Evolutionary conservation across 2,888 invertebrate species (phyloP).

Genomic region (Emmelina monodactyla): DNA sequence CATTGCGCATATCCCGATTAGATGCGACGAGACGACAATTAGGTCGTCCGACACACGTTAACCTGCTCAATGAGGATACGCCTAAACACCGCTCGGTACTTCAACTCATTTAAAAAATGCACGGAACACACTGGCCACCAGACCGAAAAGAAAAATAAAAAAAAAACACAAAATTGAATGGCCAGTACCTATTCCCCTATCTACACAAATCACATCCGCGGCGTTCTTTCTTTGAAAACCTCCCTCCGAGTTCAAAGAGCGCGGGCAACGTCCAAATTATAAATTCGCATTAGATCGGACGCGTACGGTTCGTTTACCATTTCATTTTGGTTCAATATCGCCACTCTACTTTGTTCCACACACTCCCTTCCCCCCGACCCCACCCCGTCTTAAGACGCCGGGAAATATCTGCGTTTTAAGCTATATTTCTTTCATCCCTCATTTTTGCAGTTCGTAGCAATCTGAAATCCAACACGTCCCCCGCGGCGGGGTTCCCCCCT

Average conservation of each 20-base stretch:
- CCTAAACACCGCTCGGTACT: slow-evolving; percentile 45
- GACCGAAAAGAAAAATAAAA: slow-evolving; percentile 29
- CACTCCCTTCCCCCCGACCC: slow-evolving; percentile 43
- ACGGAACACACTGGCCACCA: slow-evolving; percentile 15
- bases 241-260: slow-evolving; percentile 53
- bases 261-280: slow-evolving; percentile 64
- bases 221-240: slow-evolving; percentile 57
- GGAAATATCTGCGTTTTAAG: slow-evolving; percentile 69
- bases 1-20: slow-evolving; percentile 64
- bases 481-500: slow-evolving; percentile 52
- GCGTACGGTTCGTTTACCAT: slow-evolving; percentile 66
- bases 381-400: slow-evolving; percentile 61
- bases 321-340: slow-evolving; percentile 67
- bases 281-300: slow-evolving; percentile 68
- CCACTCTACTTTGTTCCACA: slow-evolving; percentile 67
- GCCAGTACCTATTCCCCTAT: slow-evolving; percentile 46
- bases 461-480: slow-evolving; percentile 68
- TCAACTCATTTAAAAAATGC: slow-evolving; percentile 8
- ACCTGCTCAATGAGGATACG: slow-evolving; percentile 62
- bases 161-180: slow-evolving; percentile 36
- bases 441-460: slow-evolving; percentile 69
- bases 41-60: slow-evolving; percentile 64
- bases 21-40: slow-evolving; percentile 56
- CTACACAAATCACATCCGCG: slow-evolving; percentile 57
- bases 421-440: slow-evolving; percentile 70